Base-by-base conservation (phyloP, 2,797 vertebrate genomes). In the Eremophila alpestris region DNA sequence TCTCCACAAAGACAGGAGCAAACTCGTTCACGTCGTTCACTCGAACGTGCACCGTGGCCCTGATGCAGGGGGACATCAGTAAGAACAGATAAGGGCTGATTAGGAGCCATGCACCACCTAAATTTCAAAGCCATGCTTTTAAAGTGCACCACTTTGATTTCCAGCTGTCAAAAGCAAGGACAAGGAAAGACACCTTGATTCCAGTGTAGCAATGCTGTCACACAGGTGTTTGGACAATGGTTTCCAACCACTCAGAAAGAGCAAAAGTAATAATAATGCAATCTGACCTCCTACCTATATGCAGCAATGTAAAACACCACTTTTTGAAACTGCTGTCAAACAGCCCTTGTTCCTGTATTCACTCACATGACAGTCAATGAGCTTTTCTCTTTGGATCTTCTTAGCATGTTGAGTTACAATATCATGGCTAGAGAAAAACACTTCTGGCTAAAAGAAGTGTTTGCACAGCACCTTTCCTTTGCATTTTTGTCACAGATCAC, bases 11-110 rank as follows among this genome's bases (percentile, higher is more conserved):
- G 97, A 99, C 99, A 0, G 99, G 99, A 89, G 99, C 99, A 93
- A 99, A 99, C 97, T 99, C 99, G 3, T 99, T 99, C 96, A 99
- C 99, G 2, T 99, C 99, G 0, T 99, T 99, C 32, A 99, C 99
- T 32, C 99, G 98, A 43, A 99, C 99, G 0, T 99, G 99, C 68
- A 99, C 99, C 0, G 99, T 99, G 78, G 99, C 99, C 98, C 99
- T 99, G 97, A 48, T 41, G 80, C 40, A 94, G 74, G 63, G 27
- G 91, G n/a, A 75, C n/a, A 48, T 6, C 36, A 48, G 0, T 40
- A 20, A 89, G 55, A 74, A 63, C 32, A 4, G 38, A 48, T 17
- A 38, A 38, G 2, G 3, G 27, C 46, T 49, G 45, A 58, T 15
- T 12, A 13, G 27, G 16, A 62, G 84, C 63, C 56, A 55, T 1